phyloP scores from a whole-genome alignment of 1,140 invertebrate species.

The Patella vulgata region DNA sequence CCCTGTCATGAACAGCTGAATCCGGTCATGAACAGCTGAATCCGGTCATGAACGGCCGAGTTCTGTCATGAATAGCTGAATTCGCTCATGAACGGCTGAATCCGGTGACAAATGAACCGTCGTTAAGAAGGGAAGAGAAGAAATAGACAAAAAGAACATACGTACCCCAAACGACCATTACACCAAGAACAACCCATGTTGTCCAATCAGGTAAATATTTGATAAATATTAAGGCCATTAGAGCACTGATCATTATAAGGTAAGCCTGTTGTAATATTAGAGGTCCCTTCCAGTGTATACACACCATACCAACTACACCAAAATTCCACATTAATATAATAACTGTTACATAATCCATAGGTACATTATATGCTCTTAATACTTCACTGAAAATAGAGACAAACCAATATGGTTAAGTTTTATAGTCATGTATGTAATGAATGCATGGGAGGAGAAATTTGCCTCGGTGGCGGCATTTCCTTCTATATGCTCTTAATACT shows the following conservation, averaged over 20 bases:
- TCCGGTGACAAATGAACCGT: no score
- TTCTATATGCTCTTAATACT: not conserved
- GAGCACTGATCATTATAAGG: constrained; percentile 93
- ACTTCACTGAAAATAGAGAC: constrained; percentile 79
- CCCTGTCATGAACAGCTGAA: no score
- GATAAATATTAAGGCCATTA: constrained; percentile 99
- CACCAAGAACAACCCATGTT: constrained; percentile 94
- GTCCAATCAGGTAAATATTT: constrained; percentile 99
- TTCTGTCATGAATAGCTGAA: no score
- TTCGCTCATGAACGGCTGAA: no score
- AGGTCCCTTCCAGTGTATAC: constrained; percentile 98
- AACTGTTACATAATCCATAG: constrained; percentile 94
- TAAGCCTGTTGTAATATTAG: constrained; percentile 95
- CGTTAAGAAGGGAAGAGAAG: no score
- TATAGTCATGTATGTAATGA: not conserved
- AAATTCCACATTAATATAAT: constrained; percentile 97
- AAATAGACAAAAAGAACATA: no score
- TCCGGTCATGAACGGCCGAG: no score
- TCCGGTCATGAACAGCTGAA: no score
- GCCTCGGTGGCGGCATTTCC: no score
- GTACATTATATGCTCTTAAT: constrained; percentile 92
- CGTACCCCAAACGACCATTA: constrained; percentile 98
- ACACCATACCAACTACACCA: constrained; percentile 96
- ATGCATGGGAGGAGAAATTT: no score
- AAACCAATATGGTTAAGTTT: not conserved